Percentiles rank a stretch among this genome's conserved stretches.
These are phyloP conservation scores for Lasiurus borealis DNA, from an alignment of 2,113 vertebrate species.

Conservation along the genomic window DNA sequence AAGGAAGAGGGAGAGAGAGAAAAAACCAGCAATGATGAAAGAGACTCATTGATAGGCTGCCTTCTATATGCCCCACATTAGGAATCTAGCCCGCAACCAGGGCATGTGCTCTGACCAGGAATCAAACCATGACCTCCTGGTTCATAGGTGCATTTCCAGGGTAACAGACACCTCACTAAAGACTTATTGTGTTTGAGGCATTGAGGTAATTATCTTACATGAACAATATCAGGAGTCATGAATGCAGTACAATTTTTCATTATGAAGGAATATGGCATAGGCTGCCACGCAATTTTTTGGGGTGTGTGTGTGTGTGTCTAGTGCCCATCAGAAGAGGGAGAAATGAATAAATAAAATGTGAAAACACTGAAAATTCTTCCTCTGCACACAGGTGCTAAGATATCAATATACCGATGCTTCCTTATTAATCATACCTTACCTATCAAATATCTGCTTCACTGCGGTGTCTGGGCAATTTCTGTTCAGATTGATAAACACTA, in stretches of 20 bases:
- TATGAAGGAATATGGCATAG: background rate
- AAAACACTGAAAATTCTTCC: background rate
- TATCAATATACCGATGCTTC: accelerated
- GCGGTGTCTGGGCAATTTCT: background rate
- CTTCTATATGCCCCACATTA: too few species aligned
- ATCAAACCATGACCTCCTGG: too few species aligned
- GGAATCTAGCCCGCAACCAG: too few species aligned
- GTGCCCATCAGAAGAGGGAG: background rate
- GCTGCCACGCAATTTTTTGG: background rate
- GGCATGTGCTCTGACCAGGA: too few species aligned
- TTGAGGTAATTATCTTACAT: background rate
- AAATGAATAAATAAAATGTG: background rate
- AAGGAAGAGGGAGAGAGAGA: too few species aligned
- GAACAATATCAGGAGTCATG: background rate
- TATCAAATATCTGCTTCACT: background rate
- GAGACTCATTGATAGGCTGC: too few species aligned
- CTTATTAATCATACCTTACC: accelerated
- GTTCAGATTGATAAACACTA: background rate
- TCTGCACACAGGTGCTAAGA: background rate
- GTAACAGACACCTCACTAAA: background rate
- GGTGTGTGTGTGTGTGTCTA: background rate
- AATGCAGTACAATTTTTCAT: background rate
- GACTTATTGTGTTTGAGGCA: background rate
- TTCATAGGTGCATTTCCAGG: background rate
- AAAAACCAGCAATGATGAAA: too few species aligned